Evolutionary conservation across 92 coral and sea anemone genomes (phyloP).

Genomic region (Siderastrea siderea): DNA sequence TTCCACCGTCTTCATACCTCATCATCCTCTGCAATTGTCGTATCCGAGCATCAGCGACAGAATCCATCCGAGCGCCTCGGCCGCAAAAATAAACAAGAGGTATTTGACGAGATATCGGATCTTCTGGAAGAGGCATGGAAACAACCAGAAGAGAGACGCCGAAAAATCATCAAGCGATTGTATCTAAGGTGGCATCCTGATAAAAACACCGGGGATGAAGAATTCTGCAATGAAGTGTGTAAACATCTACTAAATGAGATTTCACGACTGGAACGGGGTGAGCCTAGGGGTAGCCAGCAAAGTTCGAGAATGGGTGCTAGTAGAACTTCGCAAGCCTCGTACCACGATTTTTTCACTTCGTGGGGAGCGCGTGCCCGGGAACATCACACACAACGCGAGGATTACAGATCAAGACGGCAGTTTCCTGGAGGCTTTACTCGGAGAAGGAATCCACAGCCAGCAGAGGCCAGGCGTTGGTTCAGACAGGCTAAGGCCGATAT

Average conservation of each 20-base stretch:
- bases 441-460: slow-evolving; percentile 72
- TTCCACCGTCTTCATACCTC: slow-evolving; percentile 43
- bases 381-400: slow-evolving; percentile 19
- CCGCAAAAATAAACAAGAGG: slow-evolving; percentile 29
- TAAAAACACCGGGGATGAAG: slow-evolving; percentile 78
- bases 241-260: slow-evolving; percentile 75
- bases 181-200: slow-evolving; percentile 83
- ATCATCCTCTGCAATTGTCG: not conserved
- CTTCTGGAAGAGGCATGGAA: slow-evolving; percentile 76
- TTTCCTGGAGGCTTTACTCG: not conserved
- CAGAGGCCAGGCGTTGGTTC: slow-evolving; percentile 81
- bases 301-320: not conserved
- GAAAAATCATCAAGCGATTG: slow-evolving; percentile 71
- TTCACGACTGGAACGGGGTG: slow-evolving; percentile 50
- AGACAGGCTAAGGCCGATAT: slow-evolving; percentile 74
- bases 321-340: not conserved
- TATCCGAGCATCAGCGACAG: not conserved
- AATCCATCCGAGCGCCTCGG: not conserved
- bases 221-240: slow-evolving; percentile 71
- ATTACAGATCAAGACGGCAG: not conserved
- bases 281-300: not conserved
- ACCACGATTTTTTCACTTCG: not conserved
- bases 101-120: slow-evolving; percentile 52
- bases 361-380: slow-evolving; percentile 34
- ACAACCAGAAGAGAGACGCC: slow-evolving; percentile 44